Base-by-base conservation (phyloP, 1,140 invertebrate genomes). In the Drosophila nebulosa region DNA sequence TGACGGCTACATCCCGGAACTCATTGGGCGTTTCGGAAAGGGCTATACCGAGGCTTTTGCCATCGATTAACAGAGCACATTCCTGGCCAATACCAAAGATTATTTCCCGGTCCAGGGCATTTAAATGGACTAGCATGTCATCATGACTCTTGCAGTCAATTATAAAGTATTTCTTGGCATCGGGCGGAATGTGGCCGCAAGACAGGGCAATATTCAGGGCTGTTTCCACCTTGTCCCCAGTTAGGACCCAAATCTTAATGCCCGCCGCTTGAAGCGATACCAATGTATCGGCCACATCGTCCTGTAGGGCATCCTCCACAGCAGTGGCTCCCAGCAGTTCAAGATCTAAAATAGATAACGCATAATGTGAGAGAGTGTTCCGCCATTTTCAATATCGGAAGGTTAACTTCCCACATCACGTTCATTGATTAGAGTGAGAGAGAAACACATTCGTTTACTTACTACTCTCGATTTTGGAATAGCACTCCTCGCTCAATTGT, bases 241-340 rank as follows among this genome's bases (percentile, higher is more conserved):
- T 96, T 1, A 96, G 91, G n/a, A 96, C 93, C 95, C 94, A 97
- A 56, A 94, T 94, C 90, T 93, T 95, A 42, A 95, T 94, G 4
- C 96, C 96, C 4, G 96, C 96, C 4, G 92, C 90, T 51, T 94
- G 92, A 18, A 98, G 90, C 6, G 94, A 92, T 14, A 94, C 93
- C 14, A 97, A 92, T 0, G 96, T 97, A 68, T 96, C 94, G 10
- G 93, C 93, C 0, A 97, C 96, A 7, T 94, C 94, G 32, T 96
- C 95, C 80, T 97, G 96, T 2, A 97, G 92, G 50, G 94, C 94
- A 92, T 98, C 97, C 88, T 97, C 96, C 0, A 98, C 94, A 0
- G 94, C 97, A 0, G 96, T 97, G 0, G 95, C 95, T 1, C 97
- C 97, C 5, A 97, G 69, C 2, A 97, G 83, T 0, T 92, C 94